phyloP scores from a whole-genome alignment of 2,113 vertebrate genomes.

The Benthochromis sp. region DNA sequence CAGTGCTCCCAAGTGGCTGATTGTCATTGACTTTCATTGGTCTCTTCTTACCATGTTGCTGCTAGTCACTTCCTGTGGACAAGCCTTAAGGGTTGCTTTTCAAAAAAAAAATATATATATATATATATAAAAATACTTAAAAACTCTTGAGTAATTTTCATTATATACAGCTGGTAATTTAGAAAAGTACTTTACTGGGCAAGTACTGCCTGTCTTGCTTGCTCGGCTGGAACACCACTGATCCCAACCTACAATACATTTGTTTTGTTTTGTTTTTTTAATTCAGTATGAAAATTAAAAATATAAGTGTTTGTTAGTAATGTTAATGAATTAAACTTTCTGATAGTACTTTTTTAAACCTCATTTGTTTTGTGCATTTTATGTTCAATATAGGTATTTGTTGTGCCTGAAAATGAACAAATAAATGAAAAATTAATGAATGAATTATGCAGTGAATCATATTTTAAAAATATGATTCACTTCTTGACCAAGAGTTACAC shows the following conservation, averaged over 20 bases:
- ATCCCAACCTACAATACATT: background rate
- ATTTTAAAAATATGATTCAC: background rate
- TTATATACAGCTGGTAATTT: background rate
- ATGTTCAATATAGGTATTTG: too few species aligned
- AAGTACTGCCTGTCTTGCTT: background rate
- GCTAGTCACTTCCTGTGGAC: background rate
- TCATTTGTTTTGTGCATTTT: too few species aligned
- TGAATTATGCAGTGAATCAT: background rate
- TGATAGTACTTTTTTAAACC: background rate
- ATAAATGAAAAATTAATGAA: too few species aligned
- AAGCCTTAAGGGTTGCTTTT: background rate
- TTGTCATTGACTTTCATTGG: background rate
- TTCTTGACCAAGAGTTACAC: background rate
- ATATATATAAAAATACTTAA: background rate
- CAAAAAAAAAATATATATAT: background rate
- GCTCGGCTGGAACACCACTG: background rate
- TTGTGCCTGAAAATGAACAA: too few species aligned
- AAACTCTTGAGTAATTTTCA: background rate
- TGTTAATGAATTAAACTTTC: background rate
- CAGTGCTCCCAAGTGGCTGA: background rate
- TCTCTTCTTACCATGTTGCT: background rate
- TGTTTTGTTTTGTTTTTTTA: rapidly evolving
- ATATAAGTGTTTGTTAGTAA: background rate
- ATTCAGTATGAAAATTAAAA: background rate
- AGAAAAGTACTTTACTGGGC: background rate